Conservation (phyloP, 2,888 invertebrate species). For the Cantharis rufa region DNA sequence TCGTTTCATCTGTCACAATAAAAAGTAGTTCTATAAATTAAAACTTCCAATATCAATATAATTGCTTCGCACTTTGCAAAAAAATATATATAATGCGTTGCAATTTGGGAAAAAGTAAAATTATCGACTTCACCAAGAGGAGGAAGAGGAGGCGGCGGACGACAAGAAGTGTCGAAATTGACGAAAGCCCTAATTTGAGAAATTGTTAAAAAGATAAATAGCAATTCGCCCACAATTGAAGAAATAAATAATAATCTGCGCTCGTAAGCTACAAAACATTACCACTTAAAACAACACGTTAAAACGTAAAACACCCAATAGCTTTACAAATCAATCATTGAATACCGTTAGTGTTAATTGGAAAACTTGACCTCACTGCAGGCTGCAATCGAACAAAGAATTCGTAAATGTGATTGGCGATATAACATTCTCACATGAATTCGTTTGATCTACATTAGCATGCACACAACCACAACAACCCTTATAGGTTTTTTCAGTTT, state of each 20-base stretch:
- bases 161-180: not conserved
- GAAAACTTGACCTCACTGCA: constrained; percentile 50
- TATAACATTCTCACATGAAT: constrained; percentile 1
- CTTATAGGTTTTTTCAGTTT: not conserved
- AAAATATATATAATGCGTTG: not conserved
- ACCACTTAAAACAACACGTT: constrained; percentile 19
- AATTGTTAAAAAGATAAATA: not conserved
- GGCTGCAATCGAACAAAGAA: constrained; percentile 33
- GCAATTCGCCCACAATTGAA: not conserved
- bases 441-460: not conserved
- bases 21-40: constrained; percentile 2
- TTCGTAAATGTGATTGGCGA: constrained; percentile 4
- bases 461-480: not conserved
- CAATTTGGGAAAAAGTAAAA: not conserved
- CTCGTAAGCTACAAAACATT: constrained; percentile 3
- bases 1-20: not conserved
- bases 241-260: not conserved
- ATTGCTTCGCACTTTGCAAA: not conserved
- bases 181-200: not conserved
- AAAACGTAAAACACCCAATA: constrained; percentile 34
- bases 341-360: constrained; percentile 53
- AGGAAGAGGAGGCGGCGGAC: not conserved
- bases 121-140: not conserved
- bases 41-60: not conserved
- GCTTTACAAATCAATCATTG: constrained; percentile 52